These are phyloP conservation scores for Erannis defoliaria DNA, from an alignment of 2,888 invertebrate genomes.

Conservation along the genomic window DNA sequence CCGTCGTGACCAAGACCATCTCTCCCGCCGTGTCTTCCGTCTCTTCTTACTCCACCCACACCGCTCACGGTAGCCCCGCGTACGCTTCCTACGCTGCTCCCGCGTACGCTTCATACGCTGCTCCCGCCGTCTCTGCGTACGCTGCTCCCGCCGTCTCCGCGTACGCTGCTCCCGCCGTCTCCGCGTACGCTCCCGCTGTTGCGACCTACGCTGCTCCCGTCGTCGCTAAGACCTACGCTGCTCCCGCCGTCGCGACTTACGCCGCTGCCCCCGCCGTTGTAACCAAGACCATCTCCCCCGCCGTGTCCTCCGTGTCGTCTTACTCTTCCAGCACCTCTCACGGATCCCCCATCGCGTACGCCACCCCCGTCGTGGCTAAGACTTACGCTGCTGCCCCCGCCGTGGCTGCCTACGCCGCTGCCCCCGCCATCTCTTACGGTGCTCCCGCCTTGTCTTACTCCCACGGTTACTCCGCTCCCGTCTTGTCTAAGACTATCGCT, in stretches of 20 bases:
- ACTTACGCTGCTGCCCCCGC: slow-evolving; percentile 58
- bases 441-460: slow-evolving; percentile 62
- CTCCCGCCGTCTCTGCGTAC: slow-evolving; percentile 61
- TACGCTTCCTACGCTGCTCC: slow-evolving; percentile 61
- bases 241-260: slow-evolving; percentile 57
- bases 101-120: slow-evolving; percentile 56
- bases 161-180: slow-evolving; percentile 52
- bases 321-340: slow-evolving; percentile 65
- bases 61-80: slow-evolving; percentile 45
- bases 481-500: slow-evolving; percentile 52
- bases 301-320: slow-evolving; percentile 63
- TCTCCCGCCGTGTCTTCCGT: slow-evolving; percentile 53
- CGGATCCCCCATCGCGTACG: slow-evolving; percentile 66
- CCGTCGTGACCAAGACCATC: slow-evolving; percentile 64
- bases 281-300: slow-evolving; percentile 60
- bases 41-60: slow-evolving; percentile 57
- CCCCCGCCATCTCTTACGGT: slow-evolving; percentile 63
- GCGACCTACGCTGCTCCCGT: slow-evolving; percentile 54
- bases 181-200: slow-evolving; percentile 49
- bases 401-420: slow-evolving; percentile 58
- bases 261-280: slow-evolving; percentile 55
- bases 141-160: slow-evolving; percentile 53
- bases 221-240: slow-evolving; percentile 59
- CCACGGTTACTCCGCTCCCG: slow-evolving; percentile 58
- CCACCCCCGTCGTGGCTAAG: slow-evolving; percentile 60